Percentiles rank a stretch among this genome's conserved stretches.
phyloP scores from a whole-genome alignment of 2,888 invertebrate species.

The Emmelina monodactyla region DNA sequence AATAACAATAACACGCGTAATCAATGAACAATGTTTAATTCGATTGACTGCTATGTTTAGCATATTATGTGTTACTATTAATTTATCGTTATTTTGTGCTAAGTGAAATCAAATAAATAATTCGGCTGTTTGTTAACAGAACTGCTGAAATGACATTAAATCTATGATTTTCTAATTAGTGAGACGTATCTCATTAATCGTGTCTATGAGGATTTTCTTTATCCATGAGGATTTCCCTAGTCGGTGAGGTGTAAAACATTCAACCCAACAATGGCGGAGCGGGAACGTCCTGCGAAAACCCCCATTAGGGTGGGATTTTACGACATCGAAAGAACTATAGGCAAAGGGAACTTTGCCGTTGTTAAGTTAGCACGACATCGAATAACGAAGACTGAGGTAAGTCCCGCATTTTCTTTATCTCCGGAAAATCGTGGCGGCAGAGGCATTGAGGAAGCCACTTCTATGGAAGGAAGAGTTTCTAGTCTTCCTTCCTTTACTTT shows the following conservation, averaged over 20 bases:
- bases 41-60: background rate
- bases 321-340: slow-evolving; percentile 96
- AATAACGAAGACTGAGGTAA: slow-evolving; percentile 98
- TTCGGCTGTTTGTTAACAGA: no score
- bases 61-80: background rate
- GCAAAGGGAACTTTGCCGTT: slow-evolving; percentile 99
- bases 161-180: background rate
- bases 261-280: slow-evolving; percentile 59
- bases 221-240: slow-evolving; percentile 17
- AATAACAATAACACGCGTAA: slow-evolving; percentile 16
- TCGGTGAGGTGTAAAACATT: slow-evolving; percentile 10
- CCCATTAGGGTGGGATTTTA: slow-evolving; percentile 95
- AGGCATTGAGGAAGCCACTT: no score
- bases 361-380: slow-evolving; percentile 97
- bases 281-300: slow-evolving; percentile 67
- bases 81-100: background rate
- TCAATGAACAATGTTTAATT: slow-evolving; percentile 3
- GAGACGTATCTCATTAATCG: no score
- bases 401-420: slow-evolving; percentile 23
- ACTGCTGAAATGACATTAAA: background rate
- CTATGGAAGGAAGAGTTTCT: no score
- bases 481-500: no score
- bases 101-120: no score
- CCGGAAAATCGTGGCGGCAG: no score
- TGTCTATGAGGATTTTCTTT: slow-evolving; percentile 18